phyloP scores from a whole-genome alignment of 2,888 invertebrate species.

The Callimorpha dominula region DNA sequence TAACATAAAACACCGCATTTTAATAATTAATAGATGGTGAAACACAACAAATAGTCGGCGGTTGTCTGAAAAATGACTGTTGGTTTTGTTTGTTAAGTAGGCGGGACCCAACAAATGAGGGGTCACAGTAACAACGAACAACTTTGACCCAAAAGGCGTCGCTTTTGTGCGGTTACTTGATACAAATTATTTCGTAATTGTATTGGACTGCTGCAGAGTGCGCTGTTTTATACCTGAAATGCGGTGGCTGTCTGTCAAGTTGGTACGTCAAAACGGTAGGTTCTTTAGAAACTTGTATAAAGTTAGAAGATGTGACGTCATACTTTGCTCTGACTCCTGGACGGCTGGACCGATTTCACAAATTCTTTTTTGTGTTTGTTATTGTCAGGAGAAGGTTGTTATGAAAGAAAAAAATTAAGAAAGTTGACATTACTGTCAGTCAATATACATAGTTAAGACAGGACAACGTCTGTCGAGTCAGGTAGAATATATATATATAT shows the following conservation, averaged over 20 bases:
- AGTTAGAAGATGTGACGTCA: too few species aligned
- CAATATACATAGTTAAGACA: too few species aligned
- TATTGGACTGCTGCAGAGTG: not conserved
- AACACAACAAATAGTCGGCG: conserved; percentile 67
- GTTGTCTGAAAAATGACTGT: conserved; percentile 69
- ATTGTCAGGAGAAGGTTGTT: too few species aligned
- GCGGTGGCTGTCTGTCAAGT: not conserved
- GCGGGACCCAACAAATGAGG: conserved; percentile 41
- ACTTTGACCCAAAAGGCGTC: conserved; percentile 24
- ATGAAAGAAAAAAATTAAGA: too few species aligned
- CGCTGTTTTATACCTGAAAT: not conserved
- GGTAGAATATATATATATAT: too few species aligned
- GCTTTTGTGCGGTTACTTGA: conserved; percentile 11
- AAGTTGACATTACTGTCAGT: too few species aligned
- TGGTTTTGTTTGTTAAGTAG: conserved; percentile 60
- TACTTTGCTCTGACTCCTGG: too few species aligned
- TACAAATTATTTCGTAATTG: conserved; percentile 11
- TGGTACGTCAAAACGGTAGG: not conserved
- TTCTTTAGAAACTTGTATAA: too few species aligned
- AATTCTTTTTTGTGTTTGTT: too few species aligned
- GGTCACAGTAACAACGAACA: conserved; percentile 16
- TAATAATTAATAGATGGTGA: conserved; percentile 50
- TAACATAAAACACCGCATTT: conserved; percentile 19
- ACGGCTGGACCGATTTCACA: too few species aligned
- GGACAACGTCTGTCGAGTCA: too few species aligned